A percentile compares a stretch with the other conserved stretches of the same genome.
Conservation (phyloP, 2,113 vertebrate species). For the Trichechus manatus region DNA sequence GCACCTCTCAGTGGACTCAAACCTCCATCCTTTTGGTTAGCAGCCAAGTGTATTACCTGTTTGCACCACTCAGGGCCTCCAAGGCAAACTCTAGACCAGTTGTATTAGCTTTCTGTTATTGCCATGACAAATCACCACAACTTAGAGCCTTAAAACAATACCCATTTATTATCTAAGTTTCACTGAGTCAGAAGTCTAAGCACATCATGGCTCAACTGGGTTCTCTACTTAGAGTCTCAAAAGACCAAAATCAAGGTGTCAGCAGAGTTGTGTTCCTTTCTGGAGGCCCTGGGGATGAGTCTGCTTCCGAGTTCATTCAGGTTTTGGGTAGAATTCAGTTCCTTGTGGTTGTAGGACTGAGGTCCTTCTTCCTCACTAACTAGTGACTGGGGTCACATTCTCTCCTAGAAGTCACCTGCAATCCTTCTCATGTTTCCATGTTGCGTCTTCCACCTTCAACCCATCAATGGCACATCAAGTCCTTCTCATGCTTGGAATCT, state of each 20-base stretch:
- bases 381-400: neutral
- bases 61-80: no score
- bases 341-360: neutral
- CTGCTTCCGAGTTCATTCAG: neutral
- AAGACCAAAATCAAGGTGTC: neutral
- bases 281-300: neutral
- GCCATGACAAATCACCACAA: neutral
- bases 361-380: neutral
- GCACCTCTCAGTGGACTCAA: no score
- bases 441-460: neutral
- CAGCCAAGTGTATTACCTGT: no score
- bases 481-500: neutral
- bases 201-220: neutral
- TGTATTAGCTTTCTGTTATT: neutral
- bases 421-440: neutral
- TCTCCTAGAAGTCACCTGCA: rapidly evolving
- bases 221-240: neutral
- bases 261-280: neutral
- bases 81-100: rapidly evolving
- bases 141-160: neutral
- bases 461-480: neutral
- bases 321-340: neutral
- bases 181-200: neutral
- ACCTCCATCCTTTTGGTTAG: no score
- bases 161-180: neutral